These are phyloP conservation scores for Motacilla alba DNA, from an alignment of 2,113 vertebrate genomes.

Conservation along the genomic window DNA sequence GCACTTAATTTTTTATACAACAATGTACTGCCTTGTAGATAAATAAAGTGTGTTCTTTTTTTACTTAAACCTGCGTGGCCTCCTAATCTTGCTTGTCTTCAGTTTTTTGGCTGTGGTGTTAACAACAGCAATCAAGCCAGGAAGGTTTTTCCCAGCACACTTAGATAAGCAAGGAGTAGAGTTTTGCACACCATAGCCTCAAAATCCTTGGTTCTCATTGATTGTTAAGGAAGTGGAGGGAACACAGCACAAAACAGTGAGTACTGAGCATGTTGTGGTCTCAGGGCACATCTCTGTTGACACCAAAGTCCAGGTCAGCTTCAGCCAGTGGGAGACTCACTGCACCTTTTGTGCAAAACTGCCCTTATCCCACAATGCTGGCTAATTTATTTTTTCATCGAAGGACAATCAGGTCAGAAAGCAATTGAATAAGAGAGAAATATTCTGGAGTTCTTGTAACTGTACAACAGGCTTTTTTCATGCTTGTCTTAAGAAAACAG, in stretches of 20 bases:
- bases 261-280: not conserved
- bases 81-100: conserved; percentile 17
- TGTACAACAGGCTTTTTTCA: not conserved
- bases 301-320: not conserved
- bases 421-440: not conserved
- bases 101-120: not conserved
- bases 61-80: conserved; percentile 55
- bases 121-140: not conserved
- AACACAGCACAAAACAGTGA: not conserved
- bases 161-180: not conserved
- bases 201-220: not conserved
- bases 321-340: not conserved
- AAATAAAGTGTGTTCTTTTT: conserved; percentile 93
- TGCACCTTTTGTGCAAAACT: not conserved
- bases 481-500: not conserved
- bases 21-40: conserved; percentile 90
- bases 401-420: not conserved
- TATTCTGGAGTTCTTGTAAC: not conserved
- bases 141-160: not conserved
- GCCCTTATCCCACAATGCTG: not conserved
- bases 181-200: not conserved
- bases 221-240: not conserved
- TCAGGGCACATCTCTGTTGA: not conserved
- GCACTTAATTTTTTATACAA: conserved; percentile 86
- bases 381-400: not conserved